Conservation (phyloP, 2,888 invertebrate species). For the Notodonta ziczac region DNA sequence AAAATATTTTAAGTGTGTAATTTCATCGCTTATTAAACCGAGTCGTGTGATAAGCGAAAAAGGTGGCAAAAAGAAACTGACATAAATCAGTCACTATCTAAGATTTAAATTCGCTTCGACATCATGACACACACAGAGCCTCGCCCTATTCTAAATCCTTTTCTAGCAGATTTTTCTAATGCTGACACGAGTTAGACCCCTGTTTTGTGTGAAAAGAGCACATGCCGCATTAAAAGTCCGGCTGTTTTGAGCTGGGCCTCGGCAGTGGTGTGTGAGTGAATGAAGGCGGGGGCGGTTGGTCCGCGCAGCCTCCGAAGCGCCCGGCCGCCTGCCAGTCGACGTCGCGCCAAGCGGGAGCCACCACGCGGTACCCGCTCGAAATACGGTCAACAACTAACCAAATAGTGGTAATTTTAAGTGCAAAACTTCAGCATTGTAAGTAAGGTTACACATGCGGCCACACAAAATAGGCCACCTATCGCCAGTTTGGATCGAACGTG, state of each 20-base stretch:
- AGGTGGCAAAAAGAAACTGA: not conserved
- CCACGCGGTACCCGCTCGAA: slow-evolving; percentile 61
- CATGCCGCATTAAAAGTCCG: slow-evolving; percentile 79
- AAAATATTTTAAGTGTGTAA: slow-evolving; percentile 8
- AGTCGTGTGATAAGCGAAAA: not conserved
- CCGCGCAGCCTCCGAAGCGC: slow-evolving; percentile 79
- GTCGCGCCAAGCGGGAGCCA: slow-evolving; percentile 69
- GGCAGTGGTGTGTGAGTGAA: slow-evolving; percentile 69
- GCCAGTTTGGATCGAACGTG: slow-evolving; percentile 21
- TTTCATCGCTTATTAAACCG: slow-evolving; percentile 3
- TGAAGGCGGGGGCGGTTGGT: slow-evolving; percentile 74
- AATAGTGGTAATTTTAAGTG: slow-evolving; percentile 66
- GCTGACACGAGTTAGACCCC: slow-evolving; percentile 52
- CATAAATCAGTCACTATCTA: too few relatives aligned
- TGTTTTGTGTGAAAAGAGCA: slow-evolving; percentile 71
- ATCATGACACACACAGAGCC: slow-evolving; percentile 20
- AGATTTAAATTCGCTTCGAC: slow-evolving; percentile 12
- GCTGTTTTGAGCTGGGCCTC: slow-evolving; percentile 74
- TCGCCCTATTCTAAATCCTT: slow-evolving; percentile 48
- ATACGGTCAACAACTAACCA: slow-evolving; percentile 56
- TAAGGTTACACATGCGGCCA: slow-evolving; percentile 37
- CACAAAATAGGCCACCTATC: slow-evolving; percentile 11
- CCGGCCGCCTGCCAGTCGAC: slow-evolving; percentile 70
- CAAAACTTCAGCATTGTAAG: slow-evolving; percentile 68
- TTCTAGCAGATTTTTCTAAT: slow-evolving; percentile 57